These are phyloP conservation scores for Helleia helle DNA, from an alignment of 2,888 invertebrate genomes.

Conservation along the genomic window DNA sequence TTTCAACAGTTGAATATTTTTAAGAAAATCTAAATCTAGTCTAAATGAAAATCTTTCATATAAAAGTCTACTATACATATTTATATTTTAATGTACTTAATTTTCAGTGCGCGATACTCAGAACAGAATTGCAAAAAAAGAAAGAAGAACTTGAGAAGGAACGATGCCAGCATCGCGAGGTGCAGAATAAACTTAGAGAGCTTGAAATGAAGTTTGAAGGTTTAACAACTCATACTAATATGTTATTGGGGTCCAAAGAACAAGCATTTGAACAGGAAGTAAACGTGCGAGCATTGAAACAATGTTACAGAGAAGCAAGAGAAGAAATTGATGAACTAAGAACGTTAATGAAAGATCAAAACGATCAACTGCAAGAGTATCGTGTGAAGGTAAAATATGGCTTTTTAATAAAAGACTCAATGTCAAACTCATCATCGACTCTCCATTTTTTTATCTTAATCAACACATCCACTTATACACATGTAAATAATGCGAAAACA, in stretches of 20 bases:
- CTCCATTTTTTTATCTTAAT: too few species aligned
- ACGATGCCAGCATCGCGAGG: constrained; percentile 72
- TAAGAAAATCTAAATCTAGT: too few species aligned
- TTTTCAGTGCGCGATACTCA: constrained; percentile 51
- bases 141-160: constrained; percentile 75
- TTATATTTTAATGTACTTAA: too few species aligned
- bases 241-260: constrained; percentile 72
- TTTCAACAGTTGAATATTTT: too few species aligned
- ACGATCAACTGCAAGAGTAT: constrained; percentile 79
- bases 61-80: too few species aligned
- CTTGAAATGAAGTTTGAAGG: constrained; percentile 51
- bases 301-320: constrained; percentile 76
- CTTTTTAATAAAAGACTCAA: too few species aligned
- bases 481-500: too few species aligned
- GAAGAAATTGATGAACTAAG: constrained; percentile 75
- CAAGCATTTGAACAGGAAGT: constrained; percentile 75
- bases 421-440: too few species aligned
- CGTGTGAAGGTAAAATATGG: constrained; percentile 77
- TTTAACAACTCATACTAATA: constrained; percentile 48
- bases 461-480: too few species aligned
- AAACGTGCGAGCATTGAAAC: constrained; percentile 50
- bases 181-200: constrained; percentile 47
- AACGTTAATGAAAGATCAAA: constrained; percentile 77
- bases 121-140: constrained; percentile 47
- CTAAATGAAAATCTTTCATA: too few species aligned